These are phyloP conservation scores for Zalophus californianus DNA, from an alignment of 2,797 vertebrate species.

Conservation along the genomic window DNA sequence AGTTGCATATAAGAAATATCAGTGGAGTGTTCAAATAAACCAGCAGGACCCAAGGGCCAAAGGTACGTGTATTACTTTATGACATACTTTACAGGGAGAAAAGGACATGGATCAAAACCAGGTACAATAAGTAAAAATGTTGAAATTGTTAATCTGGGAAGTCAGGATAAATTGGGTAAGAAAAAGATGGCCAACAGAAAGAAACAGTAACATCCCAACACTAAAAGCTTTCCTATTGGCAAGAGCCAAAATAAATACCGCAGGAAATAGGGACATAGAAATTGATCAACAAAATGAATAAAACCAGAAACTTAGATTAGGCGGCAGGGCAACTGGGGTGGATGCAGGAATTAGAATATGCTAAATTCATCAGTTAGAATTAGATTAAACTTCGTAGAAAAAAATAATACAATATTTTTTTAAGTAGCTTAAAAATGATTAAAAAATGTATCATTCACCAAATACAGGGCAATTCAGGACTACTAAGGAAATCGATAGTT, in stretches of 20 bases:
- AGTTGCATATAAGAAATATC: background rate
- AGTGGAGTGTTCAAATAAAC: background rate
- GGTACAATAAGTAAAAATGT: background rate
- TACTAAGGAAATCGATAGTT: background rate
- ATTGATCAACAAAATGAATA: conserved; percentile 24
- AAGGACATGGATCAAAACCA: background rate
- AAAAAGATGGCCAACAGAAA: background rate
- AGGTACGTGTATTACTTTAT: background rate
- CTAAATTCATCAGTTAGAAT: background rate
- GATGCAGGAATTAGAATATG: background rate
- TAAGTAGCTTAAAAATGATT: background rate
- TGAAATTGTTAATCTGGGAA: background rate
- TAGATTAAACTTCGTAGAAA: background rate
- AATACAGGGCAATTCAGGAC: background rate
- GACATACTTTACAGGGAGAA: background rate
- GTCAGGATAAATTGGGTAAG: background rate
- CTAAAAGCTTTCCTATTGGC: background rate
- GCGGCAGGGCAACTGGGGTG: background rate
- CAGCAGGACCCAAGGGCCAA: background rate
- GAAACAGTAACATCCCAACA: background rate
- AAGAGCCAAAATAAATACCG: background rate
- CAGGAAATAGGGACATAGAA: background rate
- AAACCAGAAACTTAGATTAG: background rate
- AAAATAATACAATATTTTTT: background rate
- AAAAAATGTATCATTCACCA: background rate